Evolutionary conservation across 2,888 invertebrate genomes (phyloP).

Genomic region (Fragum fragum): DNA sequence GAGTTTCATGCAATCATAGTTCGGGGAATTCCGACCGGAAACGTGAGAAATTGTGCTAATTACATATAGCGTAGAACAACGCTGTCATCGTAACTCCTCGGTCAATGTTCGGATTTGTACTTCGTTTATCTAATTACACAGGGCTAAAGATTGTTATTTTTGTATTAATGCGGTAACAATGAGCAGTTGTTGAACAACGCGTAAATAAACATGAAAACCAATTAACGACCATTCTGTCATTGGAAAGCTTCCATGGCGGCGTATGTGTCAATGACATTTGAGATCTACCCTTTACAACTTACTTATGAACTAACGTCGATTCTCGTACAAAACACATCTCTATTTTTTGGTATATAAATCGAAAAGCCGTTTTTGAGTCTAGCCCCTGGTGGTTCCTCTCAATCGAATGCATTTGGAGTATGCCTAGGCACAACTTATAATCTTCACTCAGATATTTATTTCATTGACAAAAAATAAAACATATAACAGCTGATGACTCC

Average conservation of each 20-base stretch:
- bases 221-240: conserved; percentile 21
- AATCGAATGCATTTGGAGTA: too few relatives aligned
- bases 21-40: too few relatives aligned
- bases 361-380: too few relatives aligned
- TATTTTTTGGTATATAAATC: too few relatives aligned
- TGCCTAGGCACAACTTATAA: too few relatives aligned
- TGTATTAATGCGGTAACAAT: conserved; percentile 23
- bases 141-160: conserved; percentile 18
- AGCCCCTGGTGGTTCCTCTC: too few relatives aligned
- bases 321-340: too few relatives aligned
- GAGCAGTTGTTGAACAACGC: conserved; percentile 17
- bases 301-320: too few relatives aligned
- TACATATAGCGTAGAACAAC: conserved; percentile 15
- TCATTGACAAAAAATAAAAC: too few relatives aligned
- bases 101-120: conserved; percentile 15
- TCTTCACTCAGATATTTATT: too few relatives aligned
- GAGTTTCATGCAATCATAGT: too few relatives aligned
- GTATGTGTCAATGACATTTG: conserved; percentile 24
- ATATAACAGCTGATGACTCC: too few relatives aligned
- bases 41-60: neutral
- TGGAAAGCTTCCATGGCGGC: neutral
- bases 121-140: conserved; percentile 20
- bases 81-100: conserved; percentile 13
- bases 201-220: conserved; percentile 31
- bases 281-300: neutral